A percentile compares a stretch with the other conserved stretches of the same genome.
Conservation (phyloP, 2,113 vertebrate genomes). For the Phrynosoma blainvillii region DNA sequence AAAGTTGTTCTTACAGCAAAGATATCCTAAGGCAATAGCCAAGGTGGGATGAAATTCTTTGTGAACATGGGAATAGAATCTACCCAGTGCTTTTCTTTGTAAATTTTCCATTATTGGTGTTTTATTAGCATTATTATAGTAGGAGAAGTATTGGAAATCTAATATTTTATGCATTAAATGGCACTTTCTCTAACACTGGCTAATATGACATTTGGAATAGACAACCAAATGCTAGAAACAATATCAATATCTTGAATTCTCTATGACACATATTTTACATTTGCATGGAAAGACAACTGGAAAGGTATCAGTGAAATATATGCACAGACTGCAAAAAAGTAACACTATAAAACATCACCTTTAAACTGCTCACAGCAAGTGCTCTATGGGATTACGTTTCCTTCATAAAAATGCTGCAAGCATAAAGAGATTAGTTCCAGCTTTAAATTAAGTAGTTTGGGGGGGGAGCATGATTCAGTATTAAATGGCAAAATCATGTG, state of each 20-base stretch:
- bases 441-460: constrained; percentile 59
- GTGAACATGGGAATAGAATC: neutral
- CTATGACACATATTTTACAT: constrained; percentile 54
- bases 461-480: constrained; percentile 38
- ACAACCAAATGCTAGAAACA: constrained; percentile 9
- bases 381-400: constrained; percentile 48
- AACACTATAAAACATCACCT: constrained; percentile 53
- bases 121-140: constrained; percentile 19
- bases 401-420: constrained; percentile 57
- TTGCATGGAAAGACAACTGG: constrained; percentile 15
- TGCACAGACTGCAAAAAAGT: constrained; percentile 49
- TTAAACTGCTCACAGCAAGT: constrained; percentile 51
- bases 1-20: neutral
- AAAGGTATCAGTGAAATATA: constrained; percentile 59
- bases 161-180: constrained; percentile 39
- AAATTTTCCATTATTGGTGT: constrained; percentile 32
- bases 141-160: constrained; percentile 34
- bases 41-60: neutral
- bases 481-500: constrained; percentile 29
- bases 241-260: constrained; percentile 38
- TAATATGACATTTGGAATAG: constrained; percentile 38
- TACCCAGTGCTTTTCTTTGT: constrained; percentile 38
- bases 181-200: constrained; percentile 15
- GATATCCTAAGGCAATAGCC: no score
- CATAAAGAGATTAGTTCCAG: constrained; percentile 58